Evolutionary conservation across 2,113 vertebrate species (phyloP).

Genomic region (Corythornis madagascariensis): DNA sequence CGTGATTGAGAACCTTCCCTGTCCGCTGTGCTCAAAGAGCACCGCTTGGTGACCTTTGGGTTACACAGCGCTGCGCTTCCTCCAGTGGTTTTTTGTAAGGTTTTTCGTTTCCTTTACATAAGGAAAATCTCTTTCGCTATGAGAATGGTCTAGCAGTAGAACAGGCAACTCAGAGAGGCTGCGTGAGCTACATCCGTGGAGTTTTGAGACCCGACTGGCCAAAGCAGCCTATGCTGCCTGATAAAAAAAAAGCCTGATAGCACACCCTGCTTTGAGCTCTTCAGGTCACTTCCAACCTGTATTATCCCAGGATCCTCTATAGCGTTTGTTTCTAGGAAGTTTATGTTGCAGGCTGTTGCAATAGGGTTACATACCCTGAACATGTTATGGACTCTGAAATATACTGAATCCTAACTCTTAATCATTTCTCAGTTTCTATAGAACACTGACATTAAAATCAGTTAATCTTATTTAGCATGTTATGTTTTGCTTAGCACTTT

Average conservation of each 20-base stretch:
- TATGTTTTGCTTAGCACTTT: neutral
- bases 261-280: neutral
- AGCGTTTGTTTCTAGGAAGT: neutral
- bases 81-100: no score
- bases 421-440: neutral
- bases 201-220: neutral
- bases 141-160: neutral
- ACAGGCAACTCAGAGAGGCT: neutral
- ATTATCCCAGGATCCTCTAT: no score
- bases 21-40: neutral
- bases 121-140: no score
- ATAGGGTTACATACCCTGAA: neutral
- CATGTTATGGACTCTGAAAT: neutral
- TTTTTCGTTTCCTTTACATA: no score
- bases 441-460: neutral
- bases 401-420: neutral
- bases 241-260: no score
- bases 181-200: rapidly evolving
- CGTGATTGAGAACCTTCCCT: rapidly evolving
- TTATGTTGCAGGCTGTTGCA: neutral
- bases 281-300: neutral
- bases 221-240: neutral
- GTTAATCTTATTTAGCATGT: neutral
- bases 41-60: no score
- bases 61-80: neutral